Evolutionary conservation across 2,113 vertebrate species (phyloP), one percentile per base, ranked within the genome.

Genomic region (Nibea albiflora): DNA sequence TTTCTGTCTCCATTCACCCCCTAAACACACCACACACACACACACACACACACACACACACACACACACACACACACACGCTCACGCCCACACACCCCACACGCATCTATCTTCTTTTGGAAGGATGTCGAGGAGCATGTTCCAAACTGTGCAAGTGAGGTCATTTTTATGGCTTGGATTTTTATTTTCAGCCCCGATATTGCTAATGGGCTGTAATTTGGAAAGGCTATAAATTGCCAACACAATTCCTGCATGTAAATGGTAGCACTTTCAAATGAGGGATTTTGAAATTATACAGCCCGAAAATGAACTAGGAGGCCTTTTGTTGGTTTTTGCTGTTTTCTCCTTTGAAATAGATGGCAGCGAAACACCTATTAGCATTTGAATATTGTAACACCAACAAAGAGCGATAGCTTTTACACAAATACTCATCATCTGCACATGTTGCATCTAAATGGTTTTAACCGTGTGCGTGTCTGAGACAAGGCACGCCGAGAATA

Each of bases 121-220:
- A 72, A 82, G 70, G 35, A 80, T 81, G 44, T 70, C 12, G 46
- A 72, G 54, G 52, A 67, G 62, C 65, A 71, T 28, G 50, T 80
- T 88, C 47, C 74, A 53, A 87, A 85, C 62, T 80, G 60, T 79
- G 73, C 73, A 76, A 81, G 54, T 86, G 65, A 81, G 87, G 86
- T 88, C 63, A 77, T 88, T 91, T 89, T 90, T 76, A 79, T 80
- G 53, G 81, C 56, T 80, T 73, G 60, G 50, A 79, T 78, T 88
- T 85, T 90, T 80, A 80, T 88, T 91, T 91, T 88, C 78, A 77
- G 76, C 70, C 54, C 58, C 82, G 88, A 87, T 91, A 63, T 90
- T 86, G 80, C 82, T 92, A 90, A 94, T 91, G 83, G 76, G 44
- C 84, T 90, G 70, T 91, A 85, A 90, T 93, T 94, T 85, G 85